Evolutionary conservation across 1,140 invertebrate species (phyloP), one percentile per base, ranked within the genome.

Genomic region (Megalonaias nervosa): DNA sequence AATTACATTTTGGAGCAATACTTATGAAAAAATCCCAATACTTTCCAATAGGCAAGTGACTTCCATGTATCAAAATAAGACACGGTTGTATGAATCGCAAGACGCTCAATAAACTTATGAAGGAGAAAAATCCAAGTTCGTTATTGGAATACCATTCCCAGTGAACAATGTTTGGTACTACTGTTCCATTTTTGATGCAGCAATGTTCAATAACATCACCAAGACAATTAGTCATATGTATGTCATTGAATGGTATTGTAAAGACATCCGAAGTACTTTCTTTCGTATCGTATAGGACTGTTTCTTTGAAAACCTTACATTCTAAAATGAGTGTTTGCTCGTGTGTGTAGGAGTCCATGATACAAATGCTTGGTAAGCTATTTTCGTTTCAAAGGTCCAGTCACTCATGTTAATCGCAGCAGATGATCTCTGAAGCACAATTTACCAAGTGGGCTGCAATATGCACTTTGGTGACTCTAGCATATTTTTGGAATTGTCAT

Each of bases 21-120:
- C 58, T 61, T 16, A 77, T 60, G 55, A 77, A 67, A 56, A 77
- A 67, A 13, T 60, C 55, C 82, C 82, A 84, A 67, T 80, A 84
- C 21, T 65, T 71, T 16, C 82, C 82, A n/a, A n/a, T 31, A 13
- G 82, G 82, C 11, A 84, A 21, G 15, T n/a, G 19, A 23, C 79
- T 65, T 0, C 74, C 81, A 60, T 84, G 82, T 60, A 84, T 65
- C 17, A 82, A 21, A 23, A 84, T 61, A 55, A 82, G 67, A 68
- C 82, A 84, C 2, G 82, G 82, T 17, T 77, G 62, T 23, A 75
- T 21, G 26, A 74, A 75, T n/a, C 72, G 68, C 15, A 75, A 57
- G 11, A 61, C 59, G 64, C 75, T 76, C 68, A 76, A 71, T 59
- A 77, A 77, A 59, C 75, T 77, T 3, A 77, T 15, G 57, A 77